phyloP scores from a whole-genome alignment of 1,140 invertebrate species.

The Pantala flavescens region DNA sequence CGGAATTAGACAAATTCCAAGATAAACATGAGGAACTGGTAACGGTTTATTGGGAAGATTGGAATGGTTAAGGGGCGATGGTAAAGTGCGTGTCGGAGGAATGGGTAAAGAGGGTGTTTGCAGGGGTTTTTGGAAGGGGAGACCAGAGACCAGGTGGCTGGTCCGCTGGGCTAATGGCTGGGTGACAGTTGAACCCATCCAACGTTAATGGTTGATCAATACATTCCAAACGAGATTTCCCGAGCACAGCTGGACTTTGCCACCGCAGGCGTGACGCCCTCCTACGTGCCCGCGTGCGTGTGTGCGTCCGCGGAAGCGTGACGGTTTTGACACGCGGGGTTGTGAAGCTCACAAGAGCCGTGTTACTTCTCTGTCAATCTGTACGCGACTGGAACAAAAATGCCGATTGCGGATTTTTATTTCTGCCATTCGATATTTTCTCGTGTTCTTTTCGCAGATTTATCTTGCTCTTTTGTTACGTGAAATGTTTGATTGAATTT shows the following conservation, averaged over 20 bases:
- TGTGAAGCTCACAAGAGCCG: not conserved
- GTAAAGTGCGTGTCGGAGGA: not conserved
- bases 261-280: not conserved
- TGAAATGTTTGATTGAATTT: no score
- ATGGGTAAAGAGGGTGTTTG: not conserved
- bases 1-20: constrained; percentile 9
- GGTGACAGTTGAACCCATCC: constrained; percentile 7
- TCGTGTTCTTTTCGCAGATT: no score
- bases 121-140: not conserved
- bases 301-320: not conserved
- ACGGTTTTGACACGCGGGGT: not conserved
- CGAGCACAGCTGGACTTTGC: constrained; percentile 6
- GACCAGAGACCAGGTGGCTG: not conserved
- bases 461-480: no score
- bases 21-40: constrained; percentile 1
- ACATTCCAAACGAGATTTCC: constrained; percentile 1
- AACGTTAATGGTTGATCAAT: constrained; percentile 7
- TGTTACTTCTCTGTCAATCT: not conserved
- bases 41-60: constrained; percentile 9
- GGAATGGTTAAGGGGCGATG: not conserved
- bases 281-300: not conserved
- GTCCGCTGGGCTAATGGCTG: constrained; percentile 1
- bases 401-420: no score
- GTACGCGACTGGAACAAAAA: not conserved
- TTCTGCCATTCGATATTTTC: no score